phyloP scores from a whole-genome alignment of 2,888 invertebrate genomes.

The Parasteatoda lunata region DNA sequence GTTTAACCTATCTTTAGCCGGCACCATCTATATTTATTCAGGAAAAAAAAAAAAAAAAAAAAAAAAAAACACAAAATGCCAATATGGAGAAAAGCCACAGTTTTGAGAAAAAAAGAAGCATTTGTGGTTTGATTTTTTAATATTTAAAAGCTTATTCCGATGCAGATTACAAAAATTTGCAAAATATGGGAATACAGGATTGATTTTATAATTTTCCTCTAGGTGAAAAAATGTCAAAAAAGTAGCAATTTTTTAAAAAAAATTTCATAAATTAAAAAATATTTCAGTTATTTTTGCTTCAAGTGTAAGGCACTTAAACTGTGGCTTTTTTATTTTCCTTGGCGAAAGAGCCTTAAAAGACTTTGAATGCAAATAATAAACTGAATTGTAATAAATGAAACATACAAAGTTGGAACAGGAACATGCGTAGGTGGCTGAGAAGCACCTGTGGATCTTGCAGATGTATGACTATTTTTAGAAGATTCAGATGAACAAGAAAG shows the following conservation, averaged over 20 bases:
- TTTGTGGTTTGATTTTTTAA: neutral
- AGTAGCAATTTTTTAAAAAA: too few relatives aligned
- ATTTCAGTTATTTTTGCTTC: too few relatives aligned
- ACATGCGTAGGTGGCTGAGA: slow-evolving; percentile 70
- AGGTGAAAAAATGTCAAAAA: neutral
- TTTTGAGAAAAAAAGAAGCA: too few relatives aligned
- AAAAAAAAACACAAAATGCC: too few relatives aligned
- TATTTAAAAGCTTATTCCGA: neutral
- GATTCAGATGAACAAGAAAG: slow-evolving; percentile 35
- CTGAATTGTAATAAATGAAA: slow-evolving; percentile 10
- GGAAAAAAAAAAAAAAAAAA: too few relatives aligned
- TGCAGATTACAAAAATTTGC: too few relatives aligned
- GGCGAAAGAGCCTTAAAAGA: neutral
- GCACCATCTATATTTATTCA: too few relatives aligned
- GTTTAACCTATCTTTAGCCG: too few relatives aligned
- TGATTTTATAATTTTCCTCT: neutral
- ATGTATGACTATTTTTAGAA: slow-evolving; percentile 29
- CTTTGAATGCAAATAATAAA: neutral
- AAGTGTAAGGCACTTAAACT: neutral
- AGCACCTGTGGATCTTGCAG: slow-evolving; percentile 69
- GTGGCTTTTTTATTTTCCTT: neutral
- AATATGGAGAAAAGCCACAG: too few relatives aligned
- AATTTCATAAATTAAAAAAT: too few relatives aligned
- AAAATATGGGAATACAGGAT: too few relatives aligned
- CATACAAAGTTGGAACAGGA: slow-evolving; percentile 71